Evolutionary conservation across 1,140 invertebrate species (phyloP).

Genomic region (Eufriesea mexicana): DNA sequence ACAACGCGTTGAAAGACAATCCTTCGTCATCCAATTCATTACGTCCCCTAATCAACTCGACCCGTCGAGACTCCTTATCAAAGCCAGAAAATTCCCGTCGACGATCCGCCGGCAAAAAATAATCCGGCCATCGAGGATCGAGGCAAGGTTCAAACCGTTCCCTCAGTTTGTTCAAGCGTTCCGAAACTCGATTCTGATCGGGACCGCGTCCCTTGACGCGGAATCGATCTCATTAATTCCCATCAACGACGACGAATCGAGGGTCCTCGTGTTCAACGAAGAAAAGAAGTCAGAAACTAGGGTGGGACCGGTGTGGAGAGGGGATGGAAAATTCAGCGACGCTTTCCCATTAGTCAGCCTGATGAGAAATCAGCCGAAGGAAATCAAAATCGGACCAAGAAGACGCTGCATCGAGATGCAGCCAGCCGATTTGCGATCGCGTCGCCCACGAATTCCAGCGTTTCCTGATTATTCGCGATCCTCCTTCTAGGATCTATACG

Average conservation of each 20-base stretch:
- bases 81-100: no score
- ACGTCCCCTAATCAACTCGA: no score
- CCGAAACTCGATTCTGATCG: background rate
- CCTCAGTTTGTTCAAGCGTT: conserved; percentile 6
- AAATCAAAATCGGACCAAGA: conserved; percentile 46
- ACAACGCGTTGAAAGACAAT: no score
- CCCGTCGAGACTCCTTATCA: no score
- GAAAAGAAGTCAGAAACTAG: conserved; percentile 16
- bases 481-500: no score
- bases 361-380: conserved; percentile 53
- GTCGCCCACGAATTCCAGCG: background rate
- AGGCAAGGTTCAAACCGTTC: background rate
- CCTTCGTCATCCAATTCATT: no score
- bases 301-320: background rate
- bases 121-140: background rate
- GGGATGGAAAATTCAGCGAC: background rate
- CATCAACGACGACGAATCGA: conserved; percentile 18
- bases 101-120: background rate
- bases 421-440: conserved; percentile 4
- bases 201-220: background rate
- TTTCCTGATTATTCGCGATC: conserved; percentile 16
- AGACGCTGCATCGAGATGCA: conserved; percentile 17
- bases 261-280: background rate
- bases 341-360: conserved; percentile 41
- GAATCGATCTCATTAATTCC: conserved; percentile 39